Percentiles rank a stretch among this genome's conserved stretches.
Conservation (phyloP, 1,140 invertebrate genomes). For the Euura lappo region DNA sequence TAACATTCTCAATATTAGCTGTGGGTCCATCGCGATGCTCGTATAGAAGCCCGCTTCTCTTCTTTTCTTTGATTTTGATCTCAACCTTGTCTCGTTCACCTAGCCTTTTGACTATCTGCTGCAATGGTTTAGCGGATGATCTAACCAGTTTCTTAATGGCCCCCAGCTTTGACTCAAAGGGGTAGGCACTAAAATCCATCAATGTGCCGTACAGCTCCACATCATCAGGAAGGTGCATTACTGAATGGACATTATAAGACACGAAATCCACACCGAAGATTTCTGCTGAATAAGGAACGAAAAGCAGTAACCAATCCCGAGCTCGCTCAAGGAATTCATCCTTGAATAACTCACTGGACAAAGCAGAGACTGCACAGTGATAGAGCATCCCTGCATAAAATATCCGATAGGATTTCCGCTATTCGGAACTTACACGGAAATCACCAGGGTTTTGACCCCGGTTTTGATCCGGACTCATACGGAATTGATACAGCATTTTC, state of each 20-base stretch:
- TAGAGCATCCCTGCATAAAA: too few relatives aligned
- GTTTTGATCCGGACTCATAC: too few relatives aligned
- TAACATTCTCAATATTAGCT: too few relatives aligned
- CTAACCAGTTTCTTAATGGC: constrained; percentile 12
- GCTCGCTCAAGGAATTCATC: constrained; percentile 14
- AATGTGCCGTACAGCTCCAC: constrained; percentile 39
- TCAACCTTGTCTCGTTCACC: not conserved
- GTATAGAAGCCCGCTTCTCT: too few relatives aligned
- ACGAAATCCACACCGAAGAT: constrained; percentile 23
- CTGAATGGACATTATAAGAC: constrained; percentile 25
- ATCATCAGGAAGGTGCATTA: constrained; percentile 48
- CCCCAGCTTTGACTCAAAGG: constrained; percentile 44
- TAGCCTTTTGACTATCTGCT: not conserved
- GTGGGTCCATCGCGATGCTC: too few relatives aligned
- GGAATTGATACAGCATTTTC: too few relatives aligned
- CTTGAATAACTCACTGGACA: not conserved
- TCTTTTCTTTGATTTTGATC: too few relatives aligned
- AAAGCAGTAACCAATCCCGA: constrained; percentile 15
- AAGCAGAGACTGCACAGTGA: not conserved
- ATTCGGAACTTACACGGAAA: too few relatives aligned
- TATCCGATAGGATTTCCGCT: too few relatives aligned
- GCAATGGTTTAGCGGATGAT: constrained; percentile 12
- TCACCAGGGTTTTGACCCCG: too few relatives aligned
- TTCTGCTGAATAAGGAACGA: constrained; percentile 13
- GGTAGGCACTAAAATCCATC: constrained; percentile 47